Percentiles rank a stretch among this genome's conserved stretches.
Conservation (phyloP, 2,113 vertebrate species). For the Zapus hudsonius region DNA sequence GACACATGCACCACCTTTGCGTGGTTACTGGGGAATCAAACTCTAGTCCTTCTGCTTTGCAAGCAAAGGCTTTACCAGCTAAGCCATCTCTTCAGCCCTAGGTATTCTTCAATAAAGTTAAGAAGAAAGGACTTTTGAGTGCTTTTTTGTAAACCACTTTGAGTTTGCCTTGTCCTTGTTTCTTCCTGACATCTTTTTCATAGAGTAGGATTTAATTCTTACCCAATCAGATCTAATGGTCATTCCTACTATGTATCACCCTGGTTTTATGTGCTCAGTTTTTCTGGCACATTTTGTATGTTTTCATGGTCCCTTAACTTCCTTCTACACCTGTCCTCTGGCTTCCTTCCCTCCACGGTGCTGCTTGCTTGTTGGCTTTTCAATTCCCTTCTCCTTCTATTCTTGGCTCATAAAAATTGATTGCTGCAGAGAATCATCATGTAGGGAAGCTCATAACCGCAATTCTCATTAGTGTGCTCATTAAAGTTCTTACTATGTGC, state of each 20-base stretch:
- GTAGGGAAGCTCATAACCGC: not conserved
- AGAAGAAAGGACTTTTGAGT: not conserved
- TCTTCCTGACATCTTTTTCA: not conserved
- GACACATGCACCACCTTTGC: no score
- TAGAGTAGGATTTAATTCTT: not conserved
- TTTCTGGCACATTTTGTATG: not conserved
- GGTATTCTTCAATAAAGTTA: not conserved
- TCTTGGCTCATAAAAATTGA: conserved; percentile 1
- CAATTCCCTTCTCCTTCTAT: not conserved
- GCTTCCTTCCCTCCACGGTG: not conserved
- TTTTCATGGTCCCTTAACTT: not conserved
- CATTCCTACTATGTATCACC: not conserved
- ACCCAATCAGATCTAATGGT: not conserved
- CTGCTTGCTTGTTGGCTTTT: not conserved
- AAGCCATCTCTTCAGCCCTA: no score
- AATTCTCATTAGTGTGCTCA: not conserved
- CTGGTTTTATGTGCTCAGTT: not conserved
- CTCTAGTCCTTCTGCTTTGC: no score
- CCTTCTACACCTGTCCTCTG: not conserved
- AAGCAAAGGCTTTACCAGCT: no score
- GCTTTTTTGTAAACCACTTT: not conserved
- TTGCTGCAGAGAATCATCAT: not conserved
- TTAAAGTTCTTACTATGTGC: conserved; percentile 11
- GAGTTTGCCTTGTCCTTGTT: not conserved
- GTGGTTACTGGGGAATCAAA: no score